Percentiles rank a stretch among this genome's conserved stretches.
Conservation (phyloP, 2,797 vertebrate genomes). For the Acanthurus leucopareius region DNA sequence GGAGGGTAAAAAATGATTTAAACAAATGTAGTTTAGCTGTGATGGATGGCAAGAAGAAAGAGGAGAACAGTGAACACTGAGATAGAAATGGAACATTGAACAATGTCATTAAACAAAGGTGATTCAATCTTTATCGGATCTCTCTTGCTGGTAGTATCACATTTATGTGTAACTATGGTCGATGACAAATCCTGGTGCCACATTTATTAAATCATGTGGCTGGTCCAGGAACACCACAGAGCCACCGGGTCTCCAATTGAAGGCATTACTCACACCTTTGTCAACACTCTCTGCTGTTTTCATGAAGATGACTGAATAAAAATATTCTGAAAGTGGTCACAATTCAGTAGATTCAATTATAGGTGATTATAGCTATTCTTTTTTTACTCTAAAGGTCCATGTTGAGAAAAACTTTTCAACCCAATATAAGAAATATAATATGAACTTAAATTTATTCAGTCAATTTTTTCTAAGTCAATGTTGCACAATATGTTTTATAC, state of each 20-base stretch:
- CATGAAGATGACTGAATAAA: constrained; percentile 24
- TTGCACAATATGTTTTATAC: too few species aligned
- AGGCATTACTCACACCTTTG: constrained; percentile 60
- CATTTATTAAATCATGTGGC: constrained; percentile 72
- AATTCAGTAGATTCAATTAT: constrained; percentile 37
- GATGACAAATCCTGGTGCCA: constrained; percentile 65
- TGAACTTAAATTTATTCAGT: too few species aligned
- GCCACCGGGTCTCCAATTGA: constrained; percentile 34
- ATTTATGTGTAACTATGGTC: constrained; percentile 67
- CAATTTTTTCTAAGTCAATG: too few species aligned
- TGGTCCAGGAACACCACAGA: constrained; percentile 46
- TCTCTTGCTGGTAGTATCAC: constrained; percentile 30
- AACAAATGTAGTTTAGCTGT: constrained; percentile 50
- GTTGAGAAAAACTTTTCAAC: background rate
- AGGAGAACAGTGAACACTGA: constrained; percentile 12
- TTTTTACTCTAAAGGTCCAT: background rate
- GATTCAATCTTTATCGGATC: constrained; percentile 70
- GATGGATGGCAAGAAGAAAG: constrained; percentile 50
- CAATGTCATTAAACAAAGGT: constrained; percentile 48
- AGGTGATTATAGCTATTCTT: background rate
- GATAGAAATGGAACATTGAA: constrained; percentile 66
- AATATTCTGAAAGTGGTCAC: constrained; percentile 34
- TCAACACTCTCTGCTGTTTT: constrained; percentile 27
- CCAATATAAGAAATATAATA: too few species aligned
- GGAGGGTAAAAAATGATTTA: constrained; percentile 56